A percentile compares a stretch with the other conserved stretches of the same genome.
phyloP scores from a whole-genome alignment of 2,797 vertebrate species.

The Karalla daura region DNA sequence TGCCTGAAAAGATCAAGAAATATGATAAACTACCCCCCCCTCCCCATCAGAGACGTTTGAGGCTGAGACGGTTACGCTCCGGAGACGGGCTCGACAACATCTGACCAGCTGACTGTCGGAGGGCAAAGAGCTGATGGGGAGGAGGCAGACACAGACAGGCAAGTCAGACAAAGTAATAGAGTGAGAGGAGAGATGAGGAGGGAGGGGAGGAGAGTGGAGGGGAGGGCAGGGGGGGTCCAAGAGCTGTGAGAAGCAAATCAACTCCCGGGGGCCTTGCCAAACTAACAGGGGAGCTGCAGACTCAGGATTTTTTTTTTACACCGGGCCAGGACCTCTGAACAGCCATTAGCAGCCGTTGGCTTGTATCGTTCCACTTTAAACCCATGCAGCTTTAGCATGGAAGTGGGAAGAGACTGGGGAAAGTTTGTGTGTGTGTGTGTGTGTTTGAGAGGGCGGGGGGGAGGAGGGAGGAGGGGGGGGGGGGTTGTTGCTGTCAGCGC shows the following conservation, averaged over 20 bases:
- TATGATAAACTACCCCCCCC: too few species aligned
- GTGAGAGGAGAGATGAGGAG: slow-evolving; percentile 65
- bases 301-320: slow-evolving; percentile 71
- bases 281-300: slow-evolving; percentile 73
- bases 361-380: slow-evolving; percentile 54
- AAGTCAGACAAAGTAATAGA: slow-evolving; percentile 62
- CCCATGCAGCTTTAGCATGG: slow-evolving; percentile 57
- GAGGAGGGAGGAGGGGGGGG: slow-evolving; percentile 32
- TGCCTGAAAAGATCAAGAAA: too few species aligned
- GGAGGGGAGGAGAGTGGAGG: too few species aligned
- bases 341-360: slow-evolving; percentile 68
- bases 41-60: too few species aligned
- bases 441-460: too few species aligned
- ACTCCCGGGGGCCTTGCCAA: slow-evolving; percentile 72
- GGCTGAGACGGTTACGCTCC: too few species aligned
- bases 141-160: slow-evolving; percentile 56
- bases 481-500: slow-evolving; percentile 51
- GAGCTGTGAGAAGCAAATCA: slow-evolving; percentile 70
- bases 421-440: slow-evolving; percentile 32
- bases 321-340: slow-evolving; percentile 63
- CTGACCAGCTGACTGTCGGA: too few species aligned
- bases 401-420: slow-evolving; percentile 55
- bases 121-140: slow-evolving; percentile 57
- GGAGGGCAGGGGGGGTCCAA: slow-evolving; percentile 70
- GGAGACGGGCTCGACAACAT: too few species aligned